Percentiles rank a stretch among this genome's conserved stretches.
Conservation (phyloP, 2,888 invertebrate species). For the Azorinus chamasolen region DNA sequence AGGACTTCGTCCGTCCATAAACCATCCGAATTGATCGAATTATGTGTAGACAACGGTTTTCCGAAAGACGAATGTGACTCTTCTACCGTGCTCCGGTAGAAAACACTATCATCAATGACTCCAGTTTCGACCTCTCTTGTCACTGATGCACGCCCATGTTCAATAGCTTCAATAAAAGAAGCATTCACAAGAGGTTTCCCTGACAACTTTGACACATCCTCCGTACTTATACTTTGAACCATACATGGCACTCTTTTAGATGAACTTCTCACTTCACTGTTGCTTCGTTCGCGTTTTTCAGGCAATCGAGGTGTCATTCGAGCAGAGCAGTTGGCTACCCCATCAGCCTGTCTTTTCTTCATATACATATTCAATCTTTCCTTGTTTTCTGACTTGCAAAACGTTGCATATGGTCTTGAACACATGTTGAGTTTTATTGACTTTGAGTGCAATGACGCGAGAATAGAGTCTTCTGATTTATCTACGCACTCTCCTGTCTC, state of each 20-base stretch:
- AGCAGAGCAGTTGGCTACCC: slow-evolving; percentile 47
- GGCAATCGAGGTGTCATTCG: slow-evolving; percentile 26
- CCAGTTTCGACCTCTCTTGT: slow-evolving; percentile 15
- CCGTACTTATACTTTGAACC: slow-evolving; percentile 49
- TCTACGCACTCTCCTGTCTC: slow-evolving; percentile 26
- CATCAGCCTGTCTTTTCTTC: background rate
- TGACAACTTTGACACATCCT: slow-evolving; percentile 31
- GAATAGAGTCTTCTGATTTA: slow-evolving; percentile 3
- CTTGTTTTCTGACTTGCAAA: background rate
- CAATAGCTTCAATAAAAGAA: slow-evolving; percentile 60
- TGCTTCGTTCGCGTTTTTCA: slow-evolving; percentile 35
- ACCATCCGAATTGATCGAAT: slow-evolving; percentile 8
- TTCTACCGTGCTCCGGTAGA: slow-evolving; percentile 9
- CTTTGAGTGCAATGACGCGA: background rate
- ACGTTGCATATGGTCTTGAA: background rate
- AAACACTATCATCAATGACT: background rate
- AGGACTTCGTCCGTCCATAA: slow-evolving; percentile 49
- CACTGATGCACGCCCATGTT: slow-evolving; percentile 49
- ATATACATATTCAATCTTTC: background rate
- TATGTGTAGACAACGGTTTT: background rate
- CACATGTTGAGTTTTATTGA: slow-evolving; percentile 17
- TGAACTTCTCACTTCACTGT: slow-evolving; percentile 20
- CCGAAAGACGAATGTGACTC: background rate
- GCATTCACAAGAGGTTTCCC: slow-evolving; percentile 40
- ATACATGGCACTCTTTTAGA: slow-evolving; percentile 21